A percentile compares a stretch with the other conserved stretches of the same genome.
Conservation (phyloP, 2,113 vertebrate genomes). For the Phyllopteryx taeniolatus region DNA sequence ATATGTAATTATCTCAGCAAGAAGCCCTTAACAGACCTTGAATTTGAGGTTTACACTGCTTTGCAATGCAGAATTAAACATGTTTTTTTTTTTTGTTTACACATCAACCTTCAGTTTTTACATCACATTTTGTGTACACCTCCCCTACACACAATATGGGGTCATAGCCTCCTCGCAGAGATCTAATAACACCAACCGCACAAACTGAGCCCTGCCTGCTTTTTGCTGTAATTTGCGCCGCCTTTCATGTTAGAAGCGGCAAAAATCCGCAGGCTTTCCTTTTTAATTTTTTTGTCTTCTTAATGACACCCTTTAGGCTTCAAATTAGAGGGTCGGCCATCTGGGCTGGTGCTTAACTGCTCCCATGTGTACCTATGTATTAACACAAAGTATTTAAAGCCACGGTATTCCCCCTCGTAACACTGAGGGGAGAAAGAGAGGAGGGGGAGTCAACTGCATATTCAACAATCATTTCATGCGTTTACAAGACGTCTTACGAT, state of each 20-base stretch:
- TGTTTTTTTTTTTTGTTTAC: background rate
- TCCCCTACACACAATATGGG: background rate
- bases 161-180: conserved; percentile 22
- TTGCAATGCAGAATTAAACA: background rate
- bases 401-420: conserved; percentile 67
- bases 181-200: conserved; percentile 71
- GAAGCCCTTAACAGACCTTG: background rate
- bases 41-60: background rate
- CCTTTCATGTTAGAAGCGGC: conserved; percentile 74
- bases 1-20: background rate
- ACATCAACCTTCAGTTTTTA: background rate
- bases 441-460: conserved; percentile 44
- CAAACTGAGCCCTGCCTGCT: conserved; percentile 46
- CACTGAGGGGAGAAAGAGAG: conserved; percentile 27
- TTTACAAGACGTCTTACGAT: background rate
- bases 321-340: conserved; percentile 96
- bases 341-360: conserved; percentile 88
- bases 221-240: conserved; percentile 70
- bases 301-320: conserved; percentile 94
- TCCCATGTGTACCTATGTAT: conserved; percentile 92
- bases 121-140: background rate
- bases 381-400: conserved; percentile 78
- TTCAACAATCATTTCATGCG: conserved; percentile 43
- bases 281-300: conserved; percentile 91
- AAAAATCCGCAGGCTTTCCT: conserved; percentile 77